Evolutionary conservation across 92 coral and sea anemone species (phyloP), one percentile per base, ranked within the genome.

Genomic region (Ricordea florida): DNA sequence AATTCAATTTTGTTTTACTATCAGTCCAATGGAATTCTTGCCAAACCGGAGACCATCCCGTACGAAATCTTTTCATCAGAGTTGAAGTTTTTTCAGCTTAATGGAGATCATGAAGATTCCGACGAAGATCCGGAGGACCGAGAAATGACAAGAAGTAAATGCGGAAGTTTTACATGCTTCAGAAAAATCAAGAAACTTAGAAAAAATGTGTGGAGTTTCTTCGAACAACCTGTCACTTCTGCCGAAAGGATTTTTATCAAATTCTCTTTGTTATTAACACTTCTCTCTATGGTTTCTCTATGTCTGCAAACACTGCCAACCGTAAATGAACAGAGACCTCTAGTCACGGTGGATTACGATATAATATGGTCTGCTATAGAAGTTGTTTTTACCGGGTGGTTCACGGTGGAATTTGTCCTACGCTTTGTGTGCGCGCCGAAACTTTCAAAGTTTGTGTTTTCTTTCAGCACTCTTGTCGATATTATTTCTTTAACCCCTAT

Each of bases 1-100:
- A 81, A 92, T 64, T 86, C 97, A 3, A 92, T 89, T 38, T 50
- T 92, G 53, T 92, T 92, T 57, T 92, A 89, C 45, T 92, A 89
- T 58, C 97, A 92, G 45, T 92, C 97, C 22, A 82, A 78, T 20
- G 97, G 97, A 10, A 92, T 89, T 30, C 83, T 92, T 3, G 76
- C 94, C 8, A 79, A 81, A 31, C 97, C 97, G 6, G 88, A 87
- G 15, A 89, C 94, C 23, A 90, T 92, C 52, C 80, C 97, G 22
- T 86, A 90, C 87, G 94, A 89, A 55, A 80, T 78, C 27, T 92
- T 92, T 53, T 75, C 70, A n/a, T 73, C 76, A 22, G 97, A 89
- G 57, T 51, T 87, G 49, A 78, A 85, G 41, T 92, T 92, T 70
- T 92, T 92, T 66, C 88, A 86, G 31, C 69, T 92, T 24, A 87